Conservation (phyloP, 2,113 vertebrate genomes). For the Marmota monax region DNA sequence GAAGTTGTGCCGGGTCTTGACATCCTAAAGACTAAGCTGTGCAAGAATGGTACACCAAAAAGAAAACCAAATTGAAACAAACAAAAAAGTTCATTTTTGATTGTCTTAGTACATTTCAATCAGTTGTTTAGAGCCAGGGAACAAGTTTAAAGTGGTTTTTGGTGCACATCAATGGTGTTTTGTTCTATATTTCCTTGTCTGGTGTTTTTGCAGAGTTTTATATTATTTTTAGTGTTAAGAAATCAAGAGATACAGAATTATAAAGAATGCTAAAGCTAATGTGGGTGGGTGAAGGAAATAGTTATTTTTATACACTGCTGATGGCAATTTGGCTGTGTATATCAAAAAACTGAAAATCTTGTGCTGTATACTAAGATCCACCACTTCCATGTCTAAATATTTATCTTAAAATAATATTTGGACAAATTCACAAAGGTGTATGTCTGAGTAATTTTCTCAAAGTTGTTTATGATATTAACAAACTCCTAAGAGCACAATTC, state of each 20-base stretch:
- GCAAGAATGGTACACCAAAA: not conserved
- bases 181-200: conserved; percentile 45
- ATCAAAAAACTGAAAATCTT: not conserved
- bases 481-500: not conserved
- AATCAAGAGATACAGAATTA: conserved; percentile 14
- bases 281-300: not conserved
- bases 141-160: not conserved
- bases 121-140: not conserved
- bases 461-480: not conserved
- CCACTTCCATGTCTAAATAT: conserved; percentile 6
- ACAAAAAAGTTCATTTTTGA: not conserved
- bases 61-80: not conserved
- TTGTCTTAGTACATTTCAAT: not conserved
- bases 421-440: conserved; percentile 14
- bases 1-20: not conserved
- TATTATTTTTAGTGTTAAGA: conserved; percentile 21
- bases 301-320: conserved; percentile 32
- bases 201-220: conserved; percentile 1
- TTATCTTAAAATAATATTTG: conserved; percentile 54
- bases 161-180: not conserved
- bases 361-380: not conserved
- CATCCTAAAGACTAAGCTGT: not conserved
- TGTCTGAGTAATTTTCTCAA: conserved; percentile 32
- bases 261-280: not conserved
- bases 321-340: not conserved